Conservation (phyloP, 2,797 vertebrate genomes). For the Ibycter americanus region DNA sequence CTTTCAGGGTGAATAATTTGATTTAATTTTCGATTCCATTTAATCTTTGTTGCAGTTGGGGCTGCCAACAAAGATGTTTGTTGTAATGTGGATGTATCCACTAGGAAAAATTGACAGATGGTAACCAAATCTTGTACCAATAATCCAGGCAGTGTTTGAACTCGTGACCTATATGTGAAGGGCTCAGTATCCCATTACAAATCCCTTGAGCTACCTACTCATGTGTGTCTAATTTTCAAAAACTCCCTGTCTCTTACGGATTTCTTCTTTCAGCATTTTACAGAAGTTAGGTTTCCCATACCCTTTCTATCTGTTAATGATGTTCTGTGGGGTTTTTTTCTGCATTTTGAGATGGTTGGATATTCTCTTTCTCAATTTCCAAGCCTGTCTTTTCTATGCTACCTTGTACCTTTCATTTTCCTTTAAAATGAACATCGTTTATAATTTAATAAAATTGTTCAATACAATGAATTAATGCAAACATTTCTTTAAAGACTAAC, state of each 20-base stretch:
- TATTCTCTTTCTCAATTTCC: neutral
- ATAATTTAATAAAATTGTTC: neutral
- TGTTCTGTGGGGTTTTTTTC: neutral
- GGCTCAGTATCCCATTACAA: neutral
- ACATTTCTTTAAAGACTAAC: neutral
- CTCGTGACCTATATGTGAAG: conserved; percentile 29
- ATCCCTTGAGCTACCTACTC: conserved; percentile 32
- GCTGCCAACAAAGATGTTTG: neutral
- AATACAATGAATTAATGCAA: neutral
- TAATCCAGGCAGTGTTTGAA: conserved; percentile 44
- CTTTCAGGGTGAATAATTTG: neutral
- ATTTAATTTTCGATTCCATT: neutral
- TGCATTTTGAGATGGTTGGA: neutral
- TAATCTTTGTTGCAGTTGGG: neutral
- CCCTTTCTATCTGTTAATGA: neutral
- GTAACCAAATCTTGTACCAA: conserved; percentile 43
- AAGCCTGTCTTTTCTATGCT: neutral
- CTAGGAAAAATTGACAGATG: conserved; percentile 47
- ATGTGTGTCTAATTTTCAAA: conserved; percentile 23
- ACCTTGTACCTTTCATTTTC: neutral
- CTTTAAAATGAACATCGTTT: neutral
- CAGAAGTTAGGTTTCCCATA: neutral
- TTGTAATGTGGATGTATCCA: neutral
- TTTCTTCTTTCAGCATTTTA: neutral
- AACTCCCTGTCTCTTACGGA: neutral